phyloP scores from a whole-genome alignment of 2,113 vertebrate genomes.

The Mormoops blainvillei region DNA sequence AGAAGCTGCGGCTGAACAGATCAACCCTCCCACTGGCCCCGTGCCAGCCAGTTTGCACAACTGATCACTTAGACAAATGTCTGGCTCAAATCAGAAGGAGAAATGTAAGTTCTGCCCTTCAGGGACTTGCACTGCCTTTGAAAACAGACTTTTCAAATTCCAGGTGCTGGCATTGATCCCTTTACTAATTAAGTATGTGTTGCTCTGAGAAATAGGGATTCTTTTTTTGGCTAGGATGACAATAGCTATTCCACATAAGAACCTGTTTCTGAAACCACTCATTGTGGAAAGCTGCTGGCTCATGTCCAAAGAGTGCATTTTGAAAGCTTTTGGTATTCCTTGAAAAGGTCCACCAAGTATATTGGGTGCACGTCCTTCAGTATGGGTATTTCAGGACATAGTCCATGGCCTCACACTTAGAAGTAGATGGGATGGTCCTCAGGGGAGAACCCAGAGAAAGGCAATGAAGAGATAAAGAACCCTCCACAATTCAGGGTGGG shows the following conservation, averaged over 20 bases:
- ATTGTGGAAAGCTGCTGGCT: neutral
- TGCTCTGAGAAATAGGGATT: constrained; percentile 23
- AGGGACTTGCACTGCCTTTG: constrained; percentile 29
- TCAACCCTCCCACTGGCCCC: neutral
- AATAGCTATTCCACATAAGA: neutral
- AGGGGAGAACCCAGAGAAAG: neutral
- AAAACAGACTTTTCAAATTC: constrained; percentile 67
- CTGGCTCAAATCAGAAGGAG: constrained; percentile 23
- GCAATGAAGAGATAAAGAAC: neutral
- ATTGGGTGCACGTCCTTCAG: neutral
- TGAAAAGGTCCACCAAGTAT: neutral
- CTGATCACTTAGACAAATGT: neutral
- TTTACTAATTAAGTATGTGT: constrained; percentile 58
- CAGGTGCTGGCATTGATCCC: constrained; percentile 42
- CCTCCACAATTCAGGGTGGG: neutral
- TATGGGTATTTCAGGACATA: neutral
- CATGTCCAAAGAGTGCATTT: constrained; percentile 26
- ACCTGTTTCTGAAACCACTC: constrained; percentile 26
- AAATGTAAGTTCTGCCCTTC: constrained; percentile 36
- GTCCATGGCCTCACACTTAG: neutral
- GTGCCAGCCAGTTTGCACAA: neutral
- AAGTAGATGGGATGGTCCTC: neutral
- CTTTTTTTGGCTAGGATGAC: constrained; percentile 30
- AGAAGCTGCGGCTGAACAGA: constrained; percentile 40
- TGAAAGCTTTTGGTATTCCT: neutral